Conservation (phyloP, 2,888 invertebrate genomes). For the Eugnorisma glareosa region DNA sequence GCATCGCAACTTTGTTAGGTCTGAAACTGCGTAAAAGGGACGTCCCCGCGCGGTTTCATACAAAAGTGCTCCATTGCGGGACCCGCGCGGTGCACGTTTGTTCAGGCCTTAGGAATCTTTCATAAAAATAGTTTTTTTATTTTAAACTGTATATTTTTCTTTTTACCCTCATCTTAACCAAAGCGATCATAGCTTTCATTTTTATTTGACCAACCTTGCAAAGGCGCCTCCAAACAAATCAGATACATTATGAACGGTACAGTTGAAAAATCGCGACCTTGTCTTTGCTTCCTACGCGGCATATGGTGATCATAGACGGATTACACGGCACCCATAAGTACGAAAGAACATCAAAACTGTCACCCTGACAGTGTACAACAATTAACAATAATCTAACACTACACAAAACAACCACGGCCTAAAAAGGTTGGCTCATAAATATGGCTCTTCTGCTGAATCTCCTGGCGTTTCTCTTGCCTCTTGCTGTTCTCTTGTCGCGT, state of each 20-base stretch:
- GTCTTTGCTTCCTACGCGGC: not conserved
- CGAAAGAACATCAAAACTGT: conserved; percentile 4
- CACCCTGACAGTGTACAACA: conserved; percentile 22
- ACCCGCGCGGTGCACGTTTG: too few species aligned
- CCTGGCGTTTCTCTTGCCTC: conserved; percentile 63
- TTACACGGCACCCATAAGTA: conserved; percentile 25
- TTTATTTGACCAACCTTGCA: not conserved
- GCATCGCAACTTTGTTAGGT: not conserved
- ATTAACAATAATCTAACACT: conserved; percentile 36
- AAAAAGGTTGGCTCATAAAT: conserved; percentile 31
- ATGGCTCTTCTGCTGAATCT: conserved; percentile 55
- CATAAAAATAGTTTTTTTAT: too few species aligned
- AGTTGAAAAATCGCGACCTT: not conserved
- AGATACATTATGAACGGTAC: not conserved
- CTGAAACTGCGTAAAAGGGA: too few species aligned
- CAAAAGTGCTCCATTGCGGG: too few species aligned
- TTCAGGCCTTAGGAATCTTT: too few species aligned
- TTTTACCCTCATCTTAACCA: not conserved
- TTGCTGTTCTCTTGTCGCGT: conserved; percentile 78
- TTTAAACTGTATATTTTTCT: not conserved
- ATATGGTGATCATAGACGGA: not conserved
- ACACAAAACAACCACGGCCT: conserved; percentile 8
- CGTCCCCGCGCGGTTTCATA: too few species aligned
- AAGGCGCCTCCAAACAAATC: not conserved
- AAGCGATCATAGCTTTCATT: not conserved